These are phyloP conservation scores for Onychostruthus taczanowskii DNA, from an alignment of 2,113 vertebrate genomes.

Conservation along the genomic window DNA sequence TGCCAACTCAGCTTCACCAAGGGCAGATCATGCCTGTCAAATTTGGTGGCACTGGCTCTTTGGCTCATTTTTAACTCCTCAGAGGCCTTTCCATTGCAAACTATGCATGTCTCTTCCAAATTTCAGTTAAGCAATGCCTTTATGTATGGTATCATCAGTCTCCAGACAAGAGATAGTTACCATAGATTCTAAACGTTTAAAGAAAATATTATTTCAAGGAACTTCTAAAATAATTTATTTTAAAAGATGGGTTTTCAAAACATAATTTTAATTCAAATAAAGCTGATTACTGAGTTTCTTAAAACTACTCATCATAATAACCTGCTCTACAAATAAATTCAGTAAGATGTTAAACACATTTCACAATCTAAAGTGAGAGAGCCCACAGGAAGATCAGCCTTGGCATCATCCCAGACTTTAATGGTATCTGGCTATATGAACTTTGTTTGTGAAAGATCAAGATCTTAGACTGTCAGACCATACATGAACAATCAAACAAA, in stretches of 20 bases:
- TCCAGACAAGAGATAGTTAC: not conserved
- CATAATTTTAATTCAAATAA: not conserved
- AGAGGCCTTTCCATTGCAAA: not conserved
- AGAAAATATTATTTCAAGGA: not conserved
- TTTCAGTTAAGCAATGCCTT: not conserved
- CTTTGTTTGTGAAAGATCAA: not conserved
- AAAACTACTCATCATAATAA: not conserved
- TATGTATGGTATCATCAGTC: not conserved
- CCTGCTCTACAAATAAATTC: not conserved
- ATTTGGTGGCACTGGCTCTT: not conserved
- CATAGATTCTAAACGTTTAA: not conserved
- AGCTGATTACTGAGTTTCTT: not conserved
- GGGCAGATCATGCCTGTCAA: not conserved
- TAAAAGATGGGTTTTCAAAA: not conserved
- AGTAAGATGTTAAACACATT: not conserved
- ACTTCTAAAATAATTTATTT: not conserved
- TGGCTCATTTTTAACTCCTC: not conserved
- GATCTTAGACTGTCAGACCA: not conserved
- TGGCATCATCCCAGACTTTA: not conserved
- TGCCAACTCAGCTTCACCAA: not conserved
- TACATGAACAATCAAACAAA: not conserved
- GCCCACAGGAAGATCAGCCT: not conserved
- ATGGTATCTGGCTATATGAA: not conserved
- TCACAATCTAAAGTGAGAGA: not conserved
- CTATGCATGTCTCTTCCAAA: fast-evolving